These are phyloP conservation scores for Prinia subflava DNA, from an alignment of 2,113 vertebrate genomes.

Conservation along the genomic window DNA sequence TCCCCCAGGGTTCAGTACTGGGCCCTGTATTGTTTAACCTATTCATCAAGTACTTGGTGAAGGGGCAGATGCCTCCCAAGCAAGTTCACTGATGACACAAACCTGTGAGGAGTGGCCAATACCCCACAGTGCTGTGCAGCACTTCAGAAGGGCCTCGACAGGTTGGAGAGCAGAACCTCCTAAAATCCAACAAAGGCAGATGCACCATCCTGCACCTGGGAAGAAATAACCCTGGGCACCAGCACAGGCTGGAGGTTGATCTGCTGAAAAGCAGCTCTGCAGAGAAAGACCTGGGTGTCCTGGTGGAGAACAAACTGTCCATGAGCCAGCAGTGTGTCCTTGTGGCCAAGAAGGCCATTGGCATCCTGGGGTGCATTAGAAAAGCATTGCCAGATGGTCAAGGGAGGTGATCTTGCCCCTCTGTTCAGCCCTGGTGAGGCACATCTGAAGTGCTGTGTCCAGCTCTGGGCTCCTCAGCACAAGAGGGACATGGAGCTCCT, in stretches of 20 bases:
- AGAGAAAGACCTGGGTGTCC: not conserved
- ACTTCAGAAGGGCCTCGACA: not conserved
- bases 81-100: not conserved
- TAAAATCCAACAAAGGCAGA: not conserved
- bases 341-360: not conserved
- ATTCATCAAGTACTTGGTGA: not conserved
- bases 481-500: too few species aligned
- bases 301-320: not conserved
- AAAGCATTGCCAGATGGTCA: fast-evolving
- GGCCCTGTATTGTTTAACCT: not conserved
- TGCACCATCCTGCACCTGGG: not conserved
- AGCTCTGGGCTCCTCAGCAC: too few species aligned
- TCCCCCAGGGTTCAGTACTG: not conserved
- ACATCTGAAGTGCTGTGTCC: too few species aligned
- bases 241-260: not conserved
- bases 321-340: not conserved
- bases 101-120: not conserved
- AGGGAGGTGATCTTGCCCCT: not conserved
- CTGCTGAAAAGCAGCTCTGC: not conserved
- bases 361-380: not conserved
- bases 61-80: not conserved
- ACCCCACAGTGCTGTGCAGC: not conserved
- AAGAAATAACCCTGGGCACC: not conserved
- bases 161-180: not conserved
- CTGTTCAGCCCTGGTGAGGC: not conserved